Percentiles rank a stretch among this genome's conserved stretches.
Evolutionary conservation across 2,888 invertebrate species (phyloP).

Genomic region (Drosophila helvetica): DNA sequence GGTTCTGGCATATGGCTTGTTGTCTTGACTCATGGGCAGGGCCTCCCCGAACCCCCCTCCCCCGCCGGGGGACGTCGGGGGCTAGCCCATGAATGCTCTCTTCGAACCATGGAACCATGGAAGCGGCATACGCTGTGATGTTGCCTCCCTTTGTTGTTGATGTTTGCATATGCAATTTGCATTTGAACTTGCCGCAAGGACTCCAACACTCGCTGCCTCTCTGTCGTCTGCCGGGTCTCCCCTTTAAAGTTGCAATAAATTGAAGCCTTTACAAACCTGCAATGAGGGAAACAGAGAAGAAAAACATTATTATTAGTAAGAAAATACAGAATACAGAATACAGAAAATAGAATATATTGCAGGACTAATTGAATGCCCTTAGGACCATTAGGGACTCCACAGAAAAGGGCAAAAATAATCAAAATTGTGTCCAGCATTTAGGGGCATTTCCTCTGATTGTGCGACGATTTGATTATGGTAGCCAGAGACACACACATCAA

Average conservation of each 20-base stretch:
- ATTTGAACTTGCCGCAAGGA: constrained; percentile 31
- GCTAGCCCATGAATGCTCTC: constrained; percentile 39
- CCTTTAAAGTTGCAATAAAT: constrained; percentile 35
- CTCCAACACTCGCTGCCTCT: background rate
- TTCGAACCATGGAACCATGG: constrained; percentile 21
- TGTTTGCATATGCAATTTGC: constrained; percentile 44
- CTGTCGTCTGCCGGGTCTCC: constrained; percentile 2
- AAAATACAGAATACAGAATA: constrained; percentile 3
- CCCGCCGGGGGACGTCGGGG: too few relatives aligned
- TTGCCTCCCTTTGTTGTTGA: constrained; percentile 9
- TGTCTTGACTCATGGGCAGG: constrained; percentile 41
- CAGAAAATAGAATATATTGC: constrained; percentile 30
- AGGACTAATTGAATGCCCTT: constrained; percentile 51
- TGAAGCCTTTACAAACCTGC: constrained; percentile 43
- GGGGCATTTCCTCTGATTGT: constrained; percentile 14
- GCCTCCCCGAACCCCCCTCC: too few relatives aligned
- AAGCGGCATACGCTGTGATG: constrained; percentile 16
- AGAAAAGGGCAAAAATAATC: constrained; percentile 39
- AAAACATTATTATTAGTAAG: constrained; percentile 15
- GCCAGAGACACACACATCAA: constrained; percentile 6
- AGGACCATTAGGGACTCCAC: constrained; percentile 33
- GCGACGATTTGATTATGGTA: constrained; percentile 41
- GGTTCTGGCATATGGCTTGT: constrained; percentile 42
- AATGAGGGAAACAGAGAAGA: constrained; percentile 20
- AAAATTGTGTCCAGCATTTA: constrained; percentile 38